Conservation (phyloP, 2,113 vertebrate species). For the Colistium nudipinnis region DNA sequence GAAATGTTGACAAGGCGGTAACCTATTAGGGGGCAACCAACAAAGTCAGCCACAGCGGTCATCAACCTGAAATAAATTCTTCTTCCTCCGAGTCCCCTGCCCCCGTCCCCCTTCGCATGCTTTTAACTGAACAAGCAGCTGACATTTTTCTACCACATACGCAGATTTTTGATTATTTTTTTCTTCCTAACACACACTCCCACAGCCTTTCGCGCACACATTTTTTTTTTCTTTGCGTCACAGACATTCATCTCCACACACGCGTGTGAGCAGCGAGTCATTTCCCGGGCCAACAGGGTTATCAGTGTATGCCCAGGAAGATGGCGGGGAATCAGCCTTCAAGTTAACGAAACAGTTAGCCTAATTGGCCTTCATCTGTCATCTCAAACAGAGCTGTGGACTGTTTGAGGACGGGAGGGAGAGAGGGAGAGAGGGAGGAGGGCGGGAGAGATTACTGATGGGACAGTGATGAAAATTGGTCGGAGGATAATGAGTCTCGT, state of each 20-base stretch:
- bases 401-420: conserved; percentile 53
- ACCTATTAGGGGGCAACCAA: conserved; percentile 39
- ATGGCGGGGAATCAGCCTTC: conserved; percentile 64
- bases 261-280: conserved; percentile 44
- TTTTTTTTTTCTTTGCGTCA: too few relatives aligned
- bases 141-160: conserved; percentile 24
- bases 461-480: conserved; percentile 81
- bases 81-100: conserved; percentile 36
- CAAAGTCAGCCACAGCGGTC: conserved; percentile 43
- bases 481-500: conserved; percentile 80
- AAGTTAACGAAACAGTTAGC: conserved; percentile 71
- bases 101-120: neutral
- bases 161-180: too few relatives aligned
- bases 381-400: conserved; percentile 67
- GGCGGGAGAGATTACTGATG: conserved; percentile 68
- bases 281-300: conserved; percentile 66
- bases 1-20: conserved; percentile 52
- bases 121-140: conserved; percentile 18
- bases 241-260: neutral
- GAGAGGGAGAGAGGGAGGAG: conserved; percentile 11
- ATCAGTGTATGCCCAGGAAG: conserved; percentile 62
- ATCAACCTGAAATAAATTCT: conserved; percentile 51
- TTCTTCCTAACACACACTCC: neutral
- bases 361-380: conserved; percentile 80
- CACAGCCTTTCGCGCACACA: conserved; percentile 4